phyloP scores from a whole-genome alignment of 2,888 invertebrate species.

The Teleogryllus oceanicus region DNA sequence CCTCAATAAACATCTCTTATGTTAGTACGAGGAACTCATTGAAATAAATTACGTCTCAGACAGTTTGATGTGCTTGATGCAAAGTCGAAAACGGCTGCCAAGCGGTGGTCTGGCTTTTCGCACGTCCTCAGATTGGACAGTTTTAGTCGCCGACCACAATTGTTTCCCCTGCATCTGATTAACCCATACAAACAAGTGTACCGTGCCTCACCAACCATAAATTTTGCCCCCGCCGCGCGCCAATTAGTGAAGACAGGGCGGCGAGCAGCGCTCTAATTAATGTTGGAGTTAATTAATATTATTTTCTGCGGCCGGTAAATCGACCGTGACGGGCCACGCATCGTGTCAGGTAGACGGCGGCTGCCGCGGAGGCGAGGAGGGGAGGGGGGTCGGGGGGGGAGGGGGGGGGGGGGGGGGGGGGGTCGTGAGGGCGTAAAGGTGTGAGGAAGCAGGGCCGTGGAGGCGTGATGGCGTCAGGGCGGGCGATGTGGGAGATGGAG shows the following conservation, averaged over 20 bases:
- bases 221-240: conserved; percentile 6
- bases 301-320: conserved; percentile 5
- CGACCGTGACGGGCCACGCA: neutral
- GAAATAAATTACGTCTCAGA: neutral
- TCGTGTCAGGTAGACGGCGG: too few species aligned
- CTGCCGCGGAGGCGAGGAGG: too few species aligned
- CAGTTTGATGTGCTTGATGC: neutral
- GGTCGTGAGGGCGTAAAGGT: too few species aligned
- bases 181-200: neutral
- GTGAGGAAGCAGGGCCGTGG: too few species aligned
- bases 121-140: neutral
- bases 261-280: neutral
- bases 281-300: neutral
- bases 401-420: too few species aligned
- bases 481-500: too few species aligned
- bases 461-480: too few species aligned
- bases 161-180: neutral
- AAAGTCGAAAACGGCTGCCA: neutral
- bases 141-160: neutral
- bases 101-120: conserved; percentile 2
- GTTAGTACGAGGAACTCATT: conserved; percentile 1
- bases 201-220: neutral
- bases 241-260: conserved; percentile 9
- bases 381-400: too few species aligned
- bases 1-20: neutral